Percentiles rank a stretch among this genome's conserved stretches.
Evolutionary conservation across 92 coral and sea anemone genomes (phyloP).

Genomic region (Bergia sp.): DNA sequence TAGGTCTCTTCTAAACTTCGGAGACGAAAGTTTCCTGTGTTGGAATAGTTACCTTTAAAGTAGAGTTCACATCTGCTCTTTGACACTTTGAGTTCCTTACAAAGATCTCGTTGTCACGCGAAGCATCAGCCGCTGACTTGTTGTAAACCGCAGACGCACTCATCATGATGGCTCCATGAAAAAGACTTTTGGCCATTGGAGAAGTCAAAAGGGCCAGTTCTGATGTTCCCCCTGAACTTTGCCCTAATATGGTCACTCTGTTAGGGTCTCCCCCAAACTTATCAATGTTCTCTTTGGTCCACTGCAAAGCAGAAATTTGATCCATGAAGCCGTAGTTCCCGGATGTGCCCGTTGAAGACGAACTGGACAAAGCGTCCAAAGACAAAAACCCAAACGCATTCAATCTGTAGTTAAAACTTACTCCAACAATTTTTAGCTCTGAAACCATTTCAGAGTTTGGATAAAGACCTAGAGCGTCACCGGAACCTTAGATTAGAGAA

Average conservation of each 20-base stretch:
- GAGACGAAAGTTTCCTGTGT: not conserved
- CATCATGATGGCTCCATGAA: conserved; percentile 71
- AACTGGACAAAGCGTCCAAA: conserved; percentile 47
- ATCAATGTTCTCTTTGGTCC: conserved; percentile 64
- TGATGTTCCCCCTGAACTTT: conserved; percentile 84
- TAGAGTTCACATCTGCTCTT: conserved; percentile 40
- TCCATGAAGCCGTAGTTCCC: conserved; percentile 88
- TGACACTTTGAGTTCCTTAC: conserved; percentile 52
- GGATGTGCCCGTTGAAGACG: conserved; percentile 52
- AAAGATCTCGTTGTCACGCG: conserved; percentile 62
- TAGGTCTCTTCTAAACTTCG: not conserved
- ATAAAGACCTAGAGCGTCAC: conserved; percentile 57
- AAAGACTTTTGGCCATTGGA: conserved; percentile 67
- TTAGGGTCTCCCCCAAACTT: conserved; percentile 74
- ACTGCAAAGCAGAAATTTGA: conserved; percentile 69
- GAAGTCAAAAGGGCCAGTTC: conserved; percentile 67
- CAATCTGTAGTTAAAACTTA: conserved; percentile 74
- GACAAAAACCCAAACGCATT: conserved; percentile 79
- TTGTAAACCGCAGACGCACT: conserved; percentile 62
- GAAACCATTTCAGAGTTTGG: conserved; percentile 65
- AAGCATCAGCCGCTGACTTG: conserved; percentile 64
- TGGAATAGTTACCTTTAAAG: not conserved
- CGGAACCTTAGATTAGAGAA: conserved; percentile 57
- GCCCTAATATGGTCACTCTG: conserved; percentile 72
- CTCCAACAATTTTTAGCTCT: conserved; percentile 64